A percentile compares a stretch with the other conserved stretches of the same genome.
Evolutionary conservation across 2,888 invertebrate genomes (phyloP).

Genomic region (Agriopis leucophaearia): DNA sequence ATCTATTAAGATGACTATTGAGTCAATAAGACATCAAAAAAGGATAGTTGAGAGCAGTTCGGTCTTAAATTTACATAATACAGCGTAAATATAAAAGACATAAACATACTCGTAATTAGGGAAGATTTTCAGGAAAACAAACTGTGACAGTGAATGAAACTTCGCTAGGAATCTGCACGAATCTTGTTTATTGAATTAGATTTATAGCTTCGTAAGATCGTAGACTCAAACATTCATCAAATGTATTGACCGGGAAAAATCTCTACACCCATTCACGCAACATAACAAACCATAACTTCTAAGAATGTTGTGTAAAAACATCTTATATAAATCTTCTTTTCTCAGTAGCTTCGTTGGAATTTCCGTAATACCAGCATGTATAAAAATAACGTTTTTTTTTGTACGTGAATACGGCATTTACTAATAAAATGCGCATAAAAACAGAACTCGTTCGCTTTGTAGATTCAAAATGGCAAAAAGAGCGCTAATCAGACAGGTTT

Average conservation of each 20-base stretch:
- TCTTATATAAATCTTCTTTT: constrained; percentile 39
- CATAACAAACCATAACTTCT: constrained; percentile 39
- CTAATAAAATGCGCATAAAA: constrained; percentile 22
- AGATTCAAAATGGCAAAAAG: constrained; percentile 27
- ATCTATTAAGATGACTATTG: too few species aligned
- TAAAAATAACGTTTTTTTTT: constrained; percentile 25
- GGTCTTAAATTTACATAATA: too few species aligned
- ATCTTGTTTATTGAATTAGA: constrained; percentile 23
- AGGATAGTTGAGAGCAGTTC: not conserved
- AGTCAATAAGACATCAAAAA: too few species aligned
- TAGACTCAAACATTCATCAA: constrained; percentile 35
- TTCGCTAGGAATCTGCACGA: constrained; percentile 19
- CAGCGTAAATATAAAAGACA: not conserved
- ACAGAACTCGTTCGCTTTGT: constrained; percentile 17
- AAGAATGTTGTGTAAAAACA: constrained; percentile 37
- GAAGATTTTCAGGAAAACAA: not conserved
- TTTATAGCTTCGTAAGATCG: constrained; percentile 26
- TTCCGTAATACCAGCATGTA: constrained; percentile 34
- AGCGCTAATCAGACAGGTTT: constrained; percentile 19
- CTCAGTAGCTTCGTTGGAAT: constrained; percentile 39
- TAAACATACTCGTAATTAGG: not conserved
- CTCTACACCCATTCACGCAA: constrained; percentile 39
- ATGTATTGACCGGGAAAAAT: constrained; percentile 42
- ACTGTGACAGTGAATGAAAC: constrained; percentile 16
- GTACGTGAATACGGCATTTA: constrained; percentile 14